Evolutionary conservation across 2,113 vertebrate genomes (phyloP), one percentile per base, ranked within the genome.

Genomic region (Axis porcinus): DNA sequence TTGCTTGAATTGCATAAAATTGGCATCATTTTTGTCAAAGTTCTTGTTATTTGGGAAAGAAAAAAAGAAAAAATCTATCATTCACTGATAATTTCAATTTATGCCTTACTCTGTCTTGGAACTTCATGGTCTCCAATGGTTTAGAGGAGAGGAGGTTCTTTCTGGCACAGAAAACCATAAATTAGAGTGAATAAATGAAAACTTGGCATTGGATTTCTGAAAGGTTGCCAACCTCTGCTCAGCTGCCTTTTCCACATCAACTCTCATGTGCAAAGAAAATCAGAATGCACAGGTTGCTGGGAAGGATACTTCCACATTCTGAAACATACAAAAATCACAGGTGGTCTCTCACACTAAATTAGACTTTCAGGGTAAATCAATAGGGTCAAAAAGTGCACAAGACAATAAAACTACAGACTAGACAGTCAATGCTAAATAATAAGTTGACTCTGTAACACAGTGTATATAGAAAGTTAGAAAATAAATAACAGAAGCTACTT

Each of bases 81-180:
- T 17, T 43, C 86, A 86, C 86, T 81, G 89, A 90, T 91, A 60
- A 97, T 97, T 98, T 96, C 91, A 79, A 93, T 98, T 96, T 97
- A 62, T 74, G 67, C 62, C 45, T 98, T 4, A 2, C 23, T 90
- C 64, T 94, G 76, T 88, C 67, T 97, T 64, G 50, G 82, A 90
- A 91, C 82, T 93, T 64, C 78, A 89, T 45, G 12, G 70, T 74
- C 96, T 97, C 91, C n/a, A n/a, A 52, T 27, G 94, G 89, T 74
- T 96, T 95, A 95, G 91, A 97, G 89, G 54, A 79, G 14, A 94
- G 10, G 67, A 62, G 40, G 62, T 87, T 97, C 85, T 82, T 89
- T 43, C 67, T 90, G 81, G 97, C 93, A 89, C 4, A 0, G 93
- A 95, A 94, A 98, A 83, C 86, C 81, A 83, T 85, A 95, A 86